Conservation (phyloP, 2,888 invertebrate genomes). For the Oligia latruncula region DNA sequence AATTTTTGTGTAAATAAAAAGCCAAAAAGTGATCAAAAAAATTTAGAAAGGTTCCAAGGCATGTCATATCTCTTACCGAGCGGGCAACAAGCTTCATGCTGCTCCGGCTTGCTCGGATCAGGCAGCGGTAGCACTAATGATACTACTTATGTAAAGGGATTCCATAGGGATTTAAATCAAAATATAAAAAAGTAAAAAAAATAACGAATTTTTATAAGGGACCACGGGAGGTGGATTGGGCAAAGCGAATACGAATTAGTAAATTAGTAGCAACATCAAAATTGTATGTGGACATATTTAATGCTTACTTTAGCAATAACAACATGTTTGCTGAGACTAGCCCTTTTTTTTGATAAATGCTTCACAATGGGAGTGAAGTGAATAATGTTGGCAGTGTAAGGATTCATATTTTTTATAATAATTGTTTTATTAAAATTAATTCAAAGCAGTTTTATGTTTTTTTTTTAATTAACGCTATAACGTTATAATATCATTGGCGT, state of each 20-base stretch:
- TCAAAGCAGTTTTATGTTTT: neutral
- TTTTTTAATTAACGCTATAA: neutral
- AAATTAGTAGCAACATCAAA: conserved; percentile 88
- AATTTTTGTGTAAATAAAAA: conserved; percentile 51
- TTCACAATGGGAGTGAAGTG: conserved; percentile 72
- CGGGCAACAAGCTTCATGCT: conserved; percentile 97
- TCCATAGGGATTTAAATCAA: conserved; percentile 84
- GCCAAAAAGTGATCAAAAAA: conserved; percentile 52
- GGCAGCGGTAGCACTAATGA: conserved; percentile 95
- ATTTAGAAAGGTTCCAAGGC: conserved; percentile 72
- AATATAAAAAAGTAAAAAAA: conserved; percentile 78
- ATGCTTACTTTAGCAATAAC: conserved; percentile 78
- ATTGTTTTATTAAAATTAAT: neutral
- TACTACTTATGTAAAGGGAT: conserved; percentile 89
- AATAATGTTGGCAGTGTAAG: conserved; percentile 56
- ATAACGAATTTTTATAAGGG: conserved; percentile 76
- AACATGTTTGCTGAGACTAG: conserved; percentile 66
- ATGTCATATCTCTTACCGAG: conserved; percentile 92
- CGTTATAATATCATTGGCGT: conserved; percentile 12
- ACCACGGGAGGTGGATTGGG: conserved; percentile 82
- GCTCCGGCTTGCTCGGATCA: conserved; percentile 96
- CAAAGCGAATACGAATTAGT: conserved; percentile 90
- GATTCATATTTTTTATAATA: conserved; percentile 28
- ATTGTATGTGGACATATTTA: conserved; percentile 77
- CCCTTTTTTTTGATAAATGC: conserved; percentile 67